Conservation (phyloP, 2,113 vertebrate species). For the Hystrix brachyura region DNA sequence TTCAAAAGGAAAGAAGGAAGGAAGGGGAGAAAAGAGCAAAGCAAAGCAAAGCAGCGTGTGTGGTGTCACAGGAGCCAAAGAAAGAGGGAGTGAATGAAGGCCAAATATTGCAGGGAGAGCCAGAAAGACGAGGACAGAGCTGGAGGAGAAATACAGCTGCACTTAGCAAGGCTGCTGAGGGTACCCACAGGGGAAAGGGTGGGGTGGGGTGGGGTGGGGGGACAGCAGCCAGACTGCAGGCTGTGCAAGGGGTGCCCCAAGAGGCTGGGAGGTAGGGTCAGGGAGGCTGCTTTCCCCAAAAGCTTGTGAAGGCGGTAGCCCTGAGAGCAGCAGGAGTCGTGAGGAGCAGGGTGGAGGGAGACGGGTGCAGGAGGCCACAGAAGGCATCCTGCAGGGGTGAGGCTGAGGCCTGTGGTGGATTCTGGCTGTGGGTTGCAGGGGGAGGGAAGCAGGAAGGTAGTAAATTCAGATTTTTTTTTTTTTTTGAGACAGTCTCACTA, state of each 20-base stretch:
- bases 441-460: not conserved
- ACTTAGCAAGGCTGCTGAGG: not conserved
- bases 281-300: not conserved
- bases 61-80: not conserved
- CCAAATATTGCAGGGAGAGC: not conserved
- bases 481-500: no score
- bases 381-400: not conserved
- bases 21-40: not conserved
- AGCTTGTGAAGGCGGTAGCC: not conserved
- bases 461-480: not conserved
- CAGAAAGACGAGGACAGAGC: not conserved
- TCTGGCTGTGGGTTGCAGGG: not conserved
- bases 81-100: not conserved
- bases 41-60: no score
- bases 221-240: not conserved
- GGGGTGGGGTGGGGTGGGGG: no score
- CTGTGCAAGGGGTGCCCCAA: no score
- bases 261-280: not conserved
- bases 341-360: not conserved
- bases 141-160: not conserved
- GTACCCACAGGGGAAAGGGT: rapidly evolving
- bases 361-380: not conserved
- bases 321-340: not conserved
- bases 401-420: no score
- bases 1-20: not conserved